Conservation (phyloP, 2,888 invertebrate species). For the Thereva nobilitata region DNA sequence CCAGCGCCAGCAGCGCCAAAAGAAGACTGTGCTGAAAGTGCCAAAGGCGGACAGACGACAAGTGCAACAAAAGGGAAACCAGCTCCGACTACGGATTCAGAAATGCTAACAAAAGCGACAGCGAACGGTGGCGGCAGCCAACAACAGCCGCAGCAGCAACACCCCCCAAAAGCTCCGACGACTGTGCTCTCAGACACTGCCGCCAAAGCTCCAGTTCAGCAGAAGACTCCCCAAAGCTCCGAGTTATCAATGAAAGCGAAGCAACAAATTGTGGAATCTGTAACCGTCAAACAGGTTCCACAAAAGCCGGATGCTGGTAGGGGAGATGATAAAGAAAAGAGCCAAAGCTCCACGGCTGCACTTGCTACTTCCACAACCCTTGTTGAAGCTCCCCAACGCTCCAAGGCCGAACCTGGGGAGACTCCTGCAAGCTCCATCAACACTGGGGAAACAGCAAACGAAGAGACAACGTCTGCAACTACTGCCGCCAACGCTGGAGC, state of each 20-base stretch:
- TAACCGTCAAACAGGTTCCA: slow-evolving; percentile 6
- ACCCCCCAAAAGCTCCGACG: neutral
- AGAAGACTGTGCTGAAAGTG: slow-evolving; percentile 6
- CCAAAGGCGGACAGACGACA: neutral
- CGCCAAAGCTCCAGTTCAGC: neutral
- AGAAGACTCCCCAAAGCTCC: neutral
- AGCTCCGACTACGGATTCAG: slow-evolving; percentile 21
- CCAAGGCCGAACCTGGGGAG: slow-evolving; percentile 9
- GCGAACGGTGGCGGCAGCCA: neutral
- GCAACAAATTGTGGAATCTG: slow-evolving; percentile 37
- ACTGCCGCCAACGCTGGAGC: slow-evolving; percentile 25
- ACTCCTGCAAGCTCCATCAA: slow-evolving; percentile 11
- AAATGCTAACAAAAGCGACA: slow-evolving; percentile 14
- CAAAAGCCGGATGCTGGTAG: slow-evolving; percentile 7
- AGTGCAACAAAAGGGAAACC: slow-evolving; percentile 22
- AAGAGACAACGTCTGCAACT: slow-evolving; percentile 14
- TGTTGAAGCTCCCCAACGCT: neutral
- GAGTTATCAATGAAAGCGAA: slow-evolving; percentile 24
- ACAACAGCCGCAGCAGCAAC: neutral
- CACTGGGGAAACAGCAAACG: slow-evolving; percentile 5
- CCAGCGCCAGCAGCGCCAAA: neutral
- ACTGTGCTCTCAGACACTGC: neutral
- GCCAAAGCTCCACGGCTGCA: slow-evolving; percentile 14
- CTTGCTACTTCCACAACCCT: neutral
- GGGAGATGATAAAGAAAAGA: slow-evolving; percentile 14